Evolutionary conservation across 64 coral and sea anemone genomes (phyloP), one percentile per base, ranked within the genome.

Genomic region (Dendronephthya gigantea): DNA sequence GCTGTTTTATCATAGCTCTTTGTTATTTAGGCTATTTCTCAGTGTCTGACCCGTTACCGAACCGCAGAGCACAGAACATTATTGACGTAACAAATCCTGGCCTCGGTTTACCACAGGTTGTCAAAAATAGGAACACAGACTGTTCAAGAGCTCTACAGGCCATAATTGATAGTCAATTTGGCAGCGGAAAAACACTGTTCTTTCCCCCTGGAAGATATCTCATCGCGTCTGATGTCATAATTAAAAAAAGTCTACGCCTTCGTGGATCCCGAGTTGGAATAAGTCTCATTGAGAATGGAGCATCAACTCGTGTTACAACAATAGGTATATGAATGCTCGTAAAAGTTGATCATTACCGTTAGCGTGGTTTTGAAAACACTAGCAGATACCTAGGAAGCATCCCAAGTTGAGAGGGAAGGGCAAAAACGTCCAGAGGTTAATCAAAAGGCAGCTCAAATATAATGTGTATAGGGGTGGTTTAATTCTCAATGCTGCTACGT

Each of bases 191-290:
- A 6, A 76, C 50, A 32, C 74, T 88, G 35, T 88, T 48, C 68
- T 88, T 88, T 32, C 86, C 86, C 49, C 86, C 68, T 37, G 86
- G 86, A 32, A 40, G 48, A 48, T 88, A 88, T 48, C n/a, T 76
- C 14, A 48, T 88, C 19, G 50, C 66, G 9, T 9, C 25, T 7
- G 68, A 88, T 23, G 48, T 88, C 72, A 19, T 15, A 9, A 79
- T 88, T 9, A 11, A 15, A 29, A 48, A 30, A 43, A 27, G 59
- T 4, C 59, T 87, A 12, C 36, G 79, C 43, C 15, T 79, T 10
- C 68, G 50, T 76, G 85, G 85, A 41, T 41, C 85, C 16, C 0
- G 85, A 82, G n/a, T 17, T 23, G 86, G 86, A 55, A 52, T 88
- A 9, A 32, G 70, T 0, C 14, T 88, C 1, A 50, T 88, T 50